Evolutionary conservation across 1,140 invertebrate species (phyloP).

Genomic region (Pogonus chalceus): DNA sequence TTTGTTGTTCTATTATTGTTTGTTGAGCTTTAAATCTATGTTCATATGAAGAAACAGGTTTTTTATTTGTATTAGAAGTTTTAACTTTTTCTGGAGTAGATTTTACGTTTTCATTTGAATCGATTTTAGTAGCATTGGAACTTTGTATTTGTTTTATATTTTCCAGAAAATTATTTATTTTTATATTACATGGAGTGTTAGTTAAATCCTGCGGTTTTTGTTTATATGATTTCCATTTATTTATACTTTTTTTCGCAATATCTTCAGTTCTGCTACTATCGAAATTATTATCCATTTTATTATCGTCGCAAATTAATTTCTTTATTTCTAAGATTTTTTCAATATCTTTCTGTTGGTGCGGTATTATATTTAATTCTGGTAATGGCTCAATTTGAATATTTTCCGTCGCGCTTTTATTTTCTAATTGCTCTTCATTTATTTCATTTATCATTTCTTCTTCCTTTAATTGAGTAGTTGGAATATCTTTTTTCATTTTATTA

Average conservation of each 20-base stretch:
- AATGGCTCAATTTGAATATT: neutral
- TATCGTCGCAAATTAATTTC: neutral
- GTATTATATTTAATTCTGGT: neutral
- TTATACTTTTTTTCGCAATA: too few species aligned
- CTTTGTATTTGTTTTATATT: constrained; percentile 9
- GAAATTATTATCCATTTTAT: neutral
- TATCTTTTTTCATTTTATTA: neutral
- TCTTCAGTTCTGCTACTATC: too few species aligned
- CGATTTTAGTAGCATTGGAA: neutral
- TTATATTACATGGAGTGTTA: constrained; percentile 3
- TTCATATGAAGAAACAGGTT: constrained; percentile 10
- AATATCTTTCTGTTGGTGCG: neutral
- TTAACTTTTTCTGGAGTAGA: constrained; percentile 1
- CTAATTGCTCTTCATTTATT: neutral
- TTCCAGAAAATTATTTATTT: constrained; percentile 16
- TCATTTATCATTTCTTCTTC: neutral
- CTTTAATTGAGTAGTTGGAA: neutral
- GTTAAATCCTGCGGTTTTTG: constrained; percentile 11
- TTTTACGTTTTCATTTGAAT: constrained; percentile 1
- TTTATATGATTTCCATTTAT: too few species aligned
- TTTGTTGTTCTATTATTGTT: constrained; percentile 50
- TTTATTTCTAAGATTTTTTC: neutral
- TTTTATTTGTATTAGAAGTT: neutral
- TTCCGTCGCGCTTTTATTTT: neutral
- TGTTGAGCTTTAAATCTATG: constrained; percentile 49